These are phyloP conservation scores for Styela clava DNA, from an alignment of 23 tunicate species.

Conservation along the genomic window DNA sequence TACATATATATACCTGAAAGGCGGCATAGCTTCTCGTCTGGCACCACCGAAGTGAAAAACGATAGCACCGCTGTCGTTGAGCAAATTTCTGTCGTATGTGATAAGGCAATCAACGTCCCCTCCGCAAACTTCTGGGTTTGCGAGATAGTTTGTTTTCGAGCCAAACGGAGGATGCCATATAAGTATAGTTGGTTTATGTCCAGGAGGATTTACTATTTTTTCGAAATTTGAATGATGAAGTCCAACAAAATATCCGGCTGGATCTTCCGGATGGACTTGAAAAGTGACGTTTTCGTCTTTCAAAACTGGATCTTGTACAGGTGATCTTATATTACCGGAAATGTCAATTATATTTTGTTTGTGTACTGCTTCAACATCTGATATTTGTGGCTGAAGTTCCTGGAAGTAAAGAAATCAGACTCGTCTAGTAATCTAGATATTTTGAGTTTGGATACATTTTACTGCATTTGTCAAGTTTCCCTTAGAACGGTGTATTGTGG, in stretches of 20 bases:
- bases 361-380: background rate
- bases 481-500: too few relatives aligned
- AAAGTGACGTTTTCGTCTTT: background rate
- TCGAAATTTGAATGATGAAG: background rate
- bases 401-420: background rate
- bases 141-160: constrained; percentile 31
- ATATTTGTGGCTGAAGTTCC: background rate
- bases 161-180: constrained; percentile 31
- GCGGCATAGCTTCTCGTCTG: background rate
- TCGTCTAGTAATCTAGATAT: too few relatives aligned
- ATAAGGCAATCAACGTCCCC: constrained; percentile 68
- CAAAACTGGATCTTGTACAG: background rate
- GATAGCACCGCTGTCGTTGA: constrained; percentile 52
- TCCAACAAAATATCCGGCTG: constrained; percentile 12
- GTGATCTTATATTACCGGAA: background rate
- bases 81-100: constrained; percentile 29
- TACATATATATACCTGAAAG: background rate
- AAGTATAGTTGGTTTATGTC: constrained; percentile 18
- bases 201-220: constrained; percentile 24
- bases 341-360: background rate
- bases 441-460: too few relatives aligned
- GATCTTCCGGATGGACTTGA: background rate
- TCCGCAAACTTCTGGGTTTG: constrained; percentile 75
- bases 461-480: too few relatives aligned
- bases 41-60: constrained; percentile 44